Percentiles rank a stretch among this genome's conserved stretches.
Conservation (phyloP, 2,888 invertebrate genomes). For the Drosophila rubida region DNA sequence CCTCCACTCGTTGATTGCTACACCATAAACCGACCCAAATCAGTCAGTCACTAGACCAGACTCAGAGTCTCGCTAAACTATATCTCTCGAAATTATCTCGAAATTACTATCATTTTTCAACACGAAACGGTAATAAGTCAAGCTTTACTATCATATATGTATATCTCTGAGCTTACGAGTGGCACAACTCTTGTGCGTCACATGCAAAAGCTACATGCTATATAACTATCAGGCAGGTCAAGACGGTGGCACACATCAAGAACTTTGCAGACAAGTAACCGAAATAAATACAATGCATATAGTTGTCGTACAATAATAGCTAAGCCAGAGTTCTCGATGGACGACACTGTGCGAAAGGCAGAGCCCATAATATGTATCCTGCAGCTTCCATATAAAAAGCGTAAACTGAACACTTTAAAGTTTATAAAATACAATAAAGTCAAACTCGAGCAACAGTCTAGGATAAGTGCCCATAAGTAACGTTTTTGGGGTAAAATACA, state of each 20-base stretch:
- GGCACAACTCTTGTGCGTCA: conserved; percentile 13
- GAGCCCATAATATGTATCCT: conserved; percentile 42
- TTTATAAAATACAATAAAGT: conserved; percentile 23
- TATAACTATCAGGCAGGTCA: conserved; percentile 25
- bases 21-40: conserved; percentile 28
- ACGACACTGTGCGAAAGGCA: conserved; percentile 16
- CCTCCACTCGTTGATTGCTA: conserved; percentile 54
- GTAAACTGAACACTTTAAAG: conserved; percentile 28
- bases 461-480: conserved; percentile 40
- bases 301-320: too few species aligned
- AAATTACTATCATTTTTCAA: conserved; percentile 6
- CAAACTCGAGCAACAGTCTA: conserved; percentile 29
- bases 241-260: conserved; percentile 8
- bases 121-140: conserved; percentile 35
- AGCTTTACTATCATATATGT: conserved; percentile 50
- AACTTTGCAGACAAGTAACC: too few species aligned
- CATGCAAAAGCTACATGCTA: conserved; percentile 47
- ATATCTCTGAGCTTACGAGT: conserved; percentile 50
- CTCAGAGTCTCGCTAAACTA: conserved; percentile 1
- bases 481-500: conserved; percentile 20
- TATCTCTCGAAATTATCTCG: conserved; percentile 17
- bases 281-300: too few species aligned
- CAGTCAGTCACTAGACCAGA: not conserved
- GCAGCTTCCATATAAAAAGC: conserved; percentile 57
- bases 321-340: conserved; percentile 1